Evolutionary conservation across 2,797 vertebrate genomes (phyloP).

Genomic region (Clarias laeviceps): DNA sequence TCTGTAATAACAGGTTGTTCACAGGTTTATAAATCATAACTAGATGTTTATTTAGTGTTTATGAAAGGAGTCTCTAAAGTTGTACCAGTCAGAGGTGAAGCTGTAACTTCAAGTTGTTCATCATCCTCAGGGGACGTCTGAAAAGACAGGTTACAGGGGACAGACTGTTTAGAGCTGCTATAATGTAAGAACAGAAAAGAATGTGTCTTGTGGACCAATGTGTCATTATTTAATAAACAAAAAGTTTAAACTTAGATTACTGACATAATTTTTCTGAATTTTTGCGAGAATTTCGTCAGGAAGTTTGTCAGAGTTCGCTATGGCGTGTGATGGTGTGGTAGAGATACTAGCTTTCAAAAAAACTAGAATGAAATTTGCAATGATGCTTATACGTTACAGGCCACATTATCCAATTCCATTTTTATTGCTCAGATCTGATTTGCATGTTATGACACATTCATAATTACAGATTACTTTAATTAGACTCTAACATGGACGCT

Average conservation of each 20-base stretch:
- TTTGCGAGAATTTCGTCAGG: too few relatives aligned
- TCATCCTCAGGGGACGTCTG: neutral
- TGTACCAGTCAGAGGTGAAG: neutral
- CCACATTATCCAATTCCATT: too few relatives aligned
- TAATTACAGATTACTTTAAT: too few relatives aligned
- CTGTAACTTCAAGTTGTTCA: neutral
- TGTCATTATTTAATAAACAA: neutral
- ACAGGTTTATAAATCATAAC: neutral
- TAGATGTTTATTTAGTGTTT: neutral
- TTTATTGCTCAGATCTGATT: too few relatives aligned
- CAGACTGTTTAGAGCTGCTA: neutral
- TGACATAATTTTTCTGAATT: neutral
- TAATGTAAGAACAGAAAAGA: neutral
- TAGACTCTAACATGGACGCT: too few relatives aligned
- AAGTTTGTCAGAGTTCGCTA: too few relatives aligned
- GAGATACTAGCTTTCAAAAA: too few relatives aligned
- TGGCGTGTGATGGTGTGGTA: too few relatives aligned
- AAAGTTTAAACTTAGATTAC: neutral
- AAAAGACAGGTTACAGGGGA: too few relatives aligned
- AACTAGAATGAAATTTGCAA: too few relatives aligned
- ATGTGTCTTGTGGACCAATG: neutral
- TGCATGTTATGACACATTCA: too few relatives aligned
- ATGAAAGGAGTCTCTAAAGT: neutral
- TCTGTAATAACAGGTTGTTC: neutral
- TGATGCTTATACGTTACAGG: too few relatives aligned